These are phyloP conservation scores for Stenchaetothrips biformis DNA, from an alignment of 2,888 invertebrate genomes.

Conservation along the genomic window DNA sequence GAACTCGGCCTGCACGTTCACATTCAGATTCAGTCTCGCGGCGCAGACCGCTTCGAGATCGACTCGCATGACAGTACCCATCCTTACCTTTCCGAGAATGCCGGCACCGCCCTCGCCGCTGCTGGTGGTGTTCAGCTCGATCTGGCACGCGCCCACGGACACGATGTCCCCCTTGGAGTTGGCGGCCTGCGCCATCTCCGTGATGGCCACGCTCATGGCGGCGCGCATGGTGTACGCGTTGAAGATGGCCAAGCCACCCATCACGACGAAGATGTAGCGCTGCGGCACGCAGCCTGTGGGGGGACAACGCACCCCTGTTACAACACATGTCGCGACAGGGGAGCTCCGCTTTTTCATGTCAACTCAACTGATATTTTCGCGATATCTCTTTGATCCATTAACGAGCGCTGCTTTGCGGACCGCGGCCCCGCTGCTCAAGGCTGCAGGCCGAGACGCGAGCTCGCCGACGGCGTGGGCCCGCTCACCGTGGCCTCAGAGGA, in stretches of 20 bases:
- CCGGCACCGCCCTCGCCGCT: not conserved
- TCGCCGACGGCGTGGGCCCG: too few species aligned
- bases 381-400: too few species aligned
- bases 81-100: not conserved
- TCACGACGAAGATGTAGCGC: constrained; percentile 40
- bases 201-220: constrained; percentile 47
- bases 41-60: not conserved
- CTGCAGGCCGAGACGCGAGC: too few species aligned
- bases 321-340: too few species aligned
- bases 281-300: too few species aligned
- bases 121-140: constrained; percentile 41
- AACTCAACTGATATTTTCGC: too few species aligned
- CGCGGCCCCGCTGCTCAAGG: too few species aligned
- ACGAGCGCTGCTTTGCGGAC: too few species aligned
- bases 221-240: constrained; percentile 49
- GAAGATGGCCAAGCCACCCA: constrained; percentile 48
- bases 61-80: too few species aligned
- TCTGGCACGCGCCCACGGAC: constrained; percentile 36
- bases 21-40: not conserved
- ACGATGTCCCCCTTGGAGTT: constrained; percentile 39
- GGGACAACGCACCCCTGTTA: too few species aligned
- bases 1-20: constrained; percentile 36
- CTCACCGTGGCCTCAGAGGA: too few species aligned
- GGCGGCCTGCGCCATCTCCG: constrained; percentile 46
- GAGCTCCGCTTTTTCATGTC: too few species aligned